Conservation (phyloP, 1,140 invertebrate genomes). For the Drosophila ficusphila region DNA sequence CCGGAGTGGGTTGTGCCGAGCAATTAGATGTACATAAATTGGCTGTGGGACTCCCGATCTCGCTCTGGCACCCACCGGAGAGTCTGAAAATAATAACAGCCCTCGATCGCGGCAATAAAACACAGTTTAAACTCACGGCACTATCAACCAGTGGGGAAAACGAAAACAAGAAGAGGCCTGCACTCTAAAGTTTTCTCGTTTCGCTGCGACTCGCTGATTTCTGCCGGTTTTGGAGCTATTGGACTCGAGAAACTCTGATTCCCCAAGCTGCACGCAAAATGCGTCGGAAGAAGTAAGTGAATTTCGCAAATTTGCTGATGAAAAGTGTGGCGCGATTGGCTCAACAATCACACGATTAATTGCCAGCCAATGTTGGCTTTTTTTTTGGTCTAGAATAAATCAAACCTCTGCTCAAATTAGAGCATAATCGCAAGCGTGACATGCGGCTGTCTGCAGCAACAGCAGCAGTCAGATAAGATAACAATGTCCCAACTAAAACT, state of each 20-base stretch:
- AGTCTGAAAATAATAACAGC: slow-evolving; percentile 21
- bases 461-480: slow-evolving; percentile 58
- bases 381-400: slow-evolving; percentile 61
- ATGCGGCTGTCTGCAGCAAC: slow-evolving; percentile 59
- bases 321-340: slow-evolving; percentile 31
- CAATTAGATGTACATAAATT: slow-evolving; percentile 61
- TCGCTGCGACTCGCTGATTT: slow-evolving; percentile 23
- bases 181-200: slow-evolving; percentile 26
- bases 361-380: slow-evolving; percentile 24
- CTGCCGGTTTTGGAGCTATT: slow-evolving; percentile 21
- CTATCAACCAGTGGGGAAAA: slow-evolving; percentile 12
- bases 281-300: slow-evolving; percentile 54
- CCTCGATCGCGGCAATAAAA: slow-evolving; percentile 11
- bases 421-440: slow-evolving; percentile 81
- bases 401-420: slow-evolving; percentile 69
- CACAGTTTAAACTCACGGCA: slow-evolving; percentile 8
- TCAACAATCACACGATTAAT: slow-evolving; percentile 22
- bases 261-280: slow-evolving; percentile 18
- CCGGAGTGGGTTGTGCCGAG: slow-evolving; percentile 31
- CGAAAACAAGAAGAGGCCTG: neutral
- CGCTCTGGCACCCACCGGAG: slow-evolving; percentile 7
- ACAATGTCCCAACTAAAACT: slow-evolving; percentile 4
- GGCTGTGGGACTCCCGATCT: slow-evolving; percentile 15
- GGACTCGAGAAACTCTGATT: slow-evolving; percentile 2
- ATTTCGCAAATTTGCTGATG: slow-evolving; percentile 32